Conservation (phyloP, 2,797 vertebrate species). For the Rhadinocentrus ornatus region DNA sequence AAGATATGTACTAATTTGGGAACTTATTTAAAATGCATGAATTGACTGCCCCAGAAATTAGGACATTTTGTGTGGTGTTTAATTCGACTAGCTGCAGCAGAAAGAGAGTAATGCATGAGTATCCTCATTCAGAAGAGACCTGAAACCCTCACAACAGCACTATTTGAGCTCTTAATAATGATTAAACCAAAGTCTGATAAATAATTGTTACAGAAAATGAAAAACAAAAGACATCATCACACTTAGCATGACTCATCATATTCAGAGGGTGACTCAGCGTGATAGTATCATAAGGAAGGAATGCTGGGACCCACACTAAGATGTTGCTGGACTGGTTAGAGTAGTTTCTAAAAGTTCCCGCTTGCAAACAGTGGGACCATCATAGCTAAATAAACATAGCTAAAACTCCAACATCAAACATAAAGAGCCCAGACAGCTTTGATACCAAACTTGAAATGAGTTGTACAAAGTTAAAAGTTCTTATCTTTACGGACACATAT, state of each 20-base stretch:
- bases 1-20: background rate
- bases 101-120: background rate
- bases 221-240: background rate
- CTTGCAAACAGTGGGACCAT: background rate
- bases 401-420: background rate
- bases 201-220: constrained; percentile 2
- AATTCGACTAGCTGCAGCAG: background rate
- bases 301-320: background rate
- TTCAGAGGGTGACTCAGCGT: constrained; percentile 1
- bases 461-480: background rate
- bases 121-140: background rate
- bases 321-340: constrained; percentile 39
- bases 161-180: background rate
- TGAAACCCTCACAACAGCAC: background rate
- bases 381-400: background rate
- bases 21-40: accelerated
- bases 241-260: background rate
- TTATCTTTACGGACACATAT: background rate
- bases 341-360: constrained; percentile 40
- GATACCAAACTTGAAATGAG: background rate
- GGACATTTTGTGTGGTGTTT: background rate
- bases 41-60: background rate
- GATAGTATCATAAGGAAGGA: constrained; percentile 5
- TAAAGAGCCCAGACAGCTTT: background rate
- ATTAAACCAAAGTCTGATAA: constrained; percentile 4